Evolutionary conservation across 64 coral and sea anemone genomes (phyloP).

Genomic region (Dendrophyllia cribrosa): DNA sequence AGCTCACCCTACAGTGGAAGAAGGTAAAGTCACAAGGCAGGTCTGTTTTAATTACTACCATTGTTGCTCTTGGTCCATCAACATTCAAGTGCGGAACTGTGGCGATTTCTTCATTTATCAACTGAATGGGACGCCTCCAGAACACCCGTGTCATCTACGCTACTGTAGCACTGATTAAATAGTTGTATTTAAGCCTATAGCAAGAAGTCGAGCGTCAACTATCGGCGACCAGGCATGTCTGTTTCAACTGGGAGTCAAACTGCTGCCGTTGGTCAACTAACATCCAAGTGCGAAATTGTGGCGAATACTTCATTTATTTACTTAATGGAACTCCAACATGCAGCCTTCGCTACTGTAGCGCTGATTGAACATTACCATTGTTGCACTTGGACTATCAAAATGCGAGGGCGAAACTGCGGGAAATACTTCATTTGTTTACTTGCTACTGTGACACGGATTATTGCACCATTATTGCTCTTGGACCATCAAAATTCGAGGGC

Average conservation of each 20-base stretch:
- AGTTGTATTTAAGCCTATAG: no score
- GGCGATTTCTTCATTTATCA: neutral
- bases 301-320: neutral
- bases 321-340: neutral
- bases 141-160: no score
- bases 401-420: no score
- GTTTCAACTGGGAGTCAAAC: neutral
- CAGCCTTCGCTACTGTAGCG: no score
- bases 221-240: neutral
- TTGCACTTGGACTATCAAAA: no score
- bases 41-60: neutral
- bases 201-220: no score
- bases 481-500: no score
- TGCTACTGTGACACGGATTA: no score
- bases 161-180: no score
- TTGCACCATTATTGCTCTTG: no score
- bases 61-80: neutral
- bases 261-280: neutral
- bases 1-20: neutral
- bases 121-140: neutral
- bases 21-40: neutral
- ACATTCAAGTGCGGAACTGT: slow-evolving; percentile 1
- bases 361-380: no score
- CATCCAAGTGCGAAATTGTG: slow-evolving; percentile 7
- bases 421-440: no score